Percentiles rank a stretch among this genome's conserved stretches.
phyloP scores from a whole-genome alignment of 2,797 vertebrate genomes.

The Coregonus suidteri region DNA sequence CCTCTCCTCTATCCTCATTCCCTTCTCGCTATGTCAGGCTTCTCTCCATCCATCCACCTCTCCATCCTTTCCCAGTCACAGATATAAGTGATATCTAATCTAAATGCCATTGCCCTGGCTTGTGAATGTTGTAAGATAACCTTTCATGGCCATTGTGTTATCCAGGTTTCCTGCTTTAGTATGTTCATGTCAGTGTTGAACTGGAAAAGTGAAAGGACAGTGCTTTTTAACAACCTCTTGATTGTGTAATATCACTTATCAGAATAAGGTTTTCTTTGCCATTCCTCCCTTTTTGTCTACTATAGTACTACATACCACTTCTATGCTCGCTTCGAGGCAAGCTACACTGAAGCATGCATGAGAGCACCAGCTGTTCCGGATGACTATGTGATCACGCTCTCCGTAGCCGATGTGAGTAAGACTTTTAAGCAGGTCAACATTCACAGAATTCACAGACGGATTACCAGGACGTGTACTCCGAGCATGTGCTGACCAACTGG shows the following conservation, averaged over 20 bases:
- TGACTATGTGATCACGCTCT: no score
- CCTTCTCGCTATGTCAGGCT: neutral
- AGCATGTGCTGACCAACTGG: no score
- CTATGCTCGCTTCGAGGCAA: no score
- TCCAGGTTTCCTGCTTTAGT: neutral
- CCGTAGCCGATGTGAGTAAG: no score
- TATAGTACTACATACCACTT: neutral
- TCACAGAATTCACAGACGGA: no score
- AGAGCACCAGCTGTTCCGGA: no score
- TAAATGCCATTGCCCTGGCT: neutral
- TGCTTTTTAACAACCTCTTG: neutral
- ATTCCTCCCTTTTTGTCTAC: neutral
- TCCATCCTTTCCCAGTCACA: constrained; percentile 4
- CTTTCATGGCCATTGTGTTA: neutral
- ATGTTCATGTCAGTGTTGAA: neutral
- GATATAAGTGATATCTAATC: neutral
- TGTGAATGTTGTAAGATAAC: neutral
- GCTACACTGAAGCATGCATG: no score
- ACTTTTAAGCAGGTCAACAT: no score
- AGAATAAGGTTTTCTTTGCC: neutral
- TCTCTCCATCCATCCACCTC: neutral
- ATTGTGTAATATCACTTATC: neutral
- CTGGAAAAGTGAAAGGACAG: neutral
- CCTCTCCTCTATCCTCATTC: neutral
- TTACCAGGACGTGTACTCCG: no score